A percentile compares a stretch with the other conserved stretches of the same genome.
Evolutionary conservation across 2,888 invertebrate genomes (phyloP).

Genomic region (Acanthopleura granulata): DNA sequence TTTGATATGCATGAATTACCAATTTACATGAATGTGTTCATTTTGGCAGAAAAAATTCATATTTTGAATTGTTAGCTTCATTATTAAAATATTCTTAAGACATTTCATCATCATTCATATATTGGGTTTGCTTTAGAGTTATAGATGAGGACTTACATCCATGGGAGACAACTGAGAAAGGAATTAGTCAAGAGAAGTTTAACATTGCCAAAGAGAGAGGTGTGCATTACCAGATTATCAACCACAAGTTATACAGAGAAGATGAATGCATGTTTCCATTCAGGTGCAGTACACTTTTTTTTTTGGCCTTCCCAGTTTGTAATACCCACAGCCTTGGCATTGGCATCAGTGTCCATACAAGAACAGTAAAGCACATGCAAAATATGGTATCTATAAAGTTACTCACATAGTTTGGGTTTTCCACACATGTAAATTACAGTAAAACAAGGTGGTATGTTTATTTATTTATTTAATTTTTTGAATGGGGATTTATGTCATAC

Average conservation of each 20-base stretch:
- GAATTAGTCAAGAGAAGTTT: conserved; percentile 80
- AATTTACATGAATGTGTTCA: too few relatives aligned
- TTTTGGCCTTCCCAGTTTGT: too few relatives aligned
- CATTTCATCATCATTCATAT: neutral
- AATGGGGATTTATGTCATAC: too few relatives aligned
- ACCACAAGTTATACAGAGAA: conserved; percentile 85
- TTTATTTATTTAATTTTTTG: too few relatives aligned
- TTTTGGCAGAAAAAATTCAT: too few relatives aligned
- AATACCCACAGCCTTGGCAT: too few relatives aligned
- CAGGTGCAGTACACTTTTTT: conserved; percentile 51
- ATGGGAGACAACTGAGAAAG: conserved; percentile 74
- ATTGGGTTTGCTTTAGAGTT: conserved; percentile 68
- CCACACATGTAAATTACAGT: too few relatives aligned
- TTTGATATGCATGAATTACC: neutral
- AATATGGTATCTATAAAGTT: neutral
- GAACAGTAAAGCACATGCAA: neutral
- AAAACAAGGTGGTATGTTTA: too few relatives aligned
- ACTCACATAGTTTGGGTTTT: too few relatives aligned
- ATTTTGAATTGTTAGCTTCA: neutral
- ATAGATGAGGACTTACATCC: conserved; percentile 79
- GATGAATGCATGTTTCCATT: conserved; percentile 91
- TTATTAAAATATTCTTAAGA: neutral
- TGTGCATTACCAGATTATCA: conserved; percentile 86
- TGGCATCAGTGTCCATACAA: neutral
- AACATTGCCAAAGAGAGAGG: conserved; percentile 75